These are phyloP conservation scores for Drosophila obscura DNA, from an alignment of 1,140 invertebrate species.

Conservation along the genomic window DNA sequence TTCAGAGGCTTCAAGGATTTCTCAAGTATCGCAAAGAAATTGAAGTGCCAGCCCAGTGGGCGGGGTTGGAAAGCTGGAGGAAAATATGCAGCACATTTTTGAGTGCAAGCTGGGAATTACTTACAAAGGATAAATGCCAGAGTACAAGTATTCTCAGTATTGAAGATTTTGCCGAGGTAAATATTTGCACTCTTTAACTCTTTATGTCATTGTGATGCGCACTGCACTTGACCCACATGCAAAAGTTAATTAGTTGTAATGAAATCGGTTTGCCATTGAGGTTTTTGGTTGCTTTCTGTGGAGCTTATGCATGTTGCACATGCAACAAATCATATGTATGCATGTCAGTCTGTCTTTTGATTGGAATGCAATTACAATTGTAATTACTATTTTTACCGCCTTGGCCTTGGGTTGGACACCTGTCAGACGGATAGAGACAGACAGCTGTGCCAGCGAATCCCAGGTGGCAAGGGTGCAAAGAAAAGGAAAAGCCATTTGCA, in stretches of 20 bases:
- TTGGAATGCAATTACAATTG: conserved; percentile 72
- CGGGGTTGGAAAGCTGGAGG: background rate
- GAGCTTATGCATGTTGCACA: conserved; percentile 7
- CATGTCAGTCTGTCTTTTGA: conserved; percentile 28
- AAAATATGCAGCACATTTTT: too few species aligned
- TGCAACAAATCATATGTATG: conserved; percentile 4
- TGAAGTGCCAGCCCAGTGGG: background rate
- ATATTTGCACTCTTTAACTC: background rate
- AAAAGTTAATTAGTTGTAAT: conserved; percentile 16
- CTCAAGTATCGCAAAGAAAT: background rate
- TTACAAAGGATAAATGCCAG: too few species aligned
- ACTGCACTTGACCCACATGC: conserved; percentile 1
- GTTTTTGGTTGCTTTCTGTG: too few species aligned
- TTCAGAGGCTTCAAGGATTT: conserved; percentile 2
- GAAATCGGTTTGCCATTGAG: background rate
- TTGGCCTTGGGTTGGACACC: conserved; percentile 39
- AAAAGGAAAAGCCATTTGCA: conserved; percentile 60
- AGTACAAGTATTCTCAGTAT: too few species aligned
- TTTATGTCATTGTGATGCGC: background rate
- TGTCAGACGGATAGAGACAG: conserved; percentile 13
- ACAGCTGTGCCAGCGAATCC: conserved; percentile 1
- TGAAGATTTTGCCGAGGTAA: background rate
- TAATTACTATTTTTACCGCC: conserved; percentile 58
- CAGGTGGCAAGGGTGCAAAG: conserved; percentile 1
- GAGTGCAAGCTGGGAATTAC: background rate